Base-by-base conservation (phyloP, 1,140 invertebrate species). In the Drosophila nebulosa region DNA sequence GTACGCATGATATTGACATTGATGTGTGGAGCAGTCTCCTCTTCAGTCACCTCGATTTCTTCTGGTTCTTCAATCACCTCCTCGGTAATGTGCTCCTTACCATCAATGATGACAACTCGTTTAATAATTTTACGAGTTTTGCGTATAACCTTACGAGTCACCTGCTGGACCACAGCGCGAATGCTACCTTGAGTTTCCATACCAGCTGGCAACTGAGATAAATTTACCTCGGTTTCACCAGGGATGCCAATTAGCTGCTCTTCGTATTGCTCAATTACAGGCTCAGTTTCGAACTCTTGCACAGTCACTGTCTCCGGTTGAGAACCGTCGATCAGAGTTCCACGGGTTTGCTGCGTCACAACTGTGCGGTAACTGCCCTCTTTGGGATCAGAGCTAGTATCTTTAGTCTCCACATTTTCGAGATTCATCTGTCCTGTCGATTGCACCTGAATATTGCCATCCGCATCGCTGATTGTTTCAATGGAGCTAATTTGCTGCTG, bases 31-130 rank as follows among this genome's bases (percentile, higher is more conserved):
- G 96, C 94, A 24, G 93, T 92, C 75, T 95, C 93, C 91, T 96
- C 94, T 90, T 96, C 95, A 36, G 93, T 94, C 3, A 96, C 93
- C 92, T 97, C 95, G 26, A 96, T 92, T 91, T 96, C 95, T 81
- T 97, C 95, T 18, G 96, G 95, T 92, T 97, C 95, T 91, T 97
- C 95, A 64, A 97, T 92, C 3, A 97, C 92, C 92, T 97, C 96
- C 92, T 97, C 96, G 7, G 94, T 95, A 0, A 96, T 94, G 75
- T 95, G 94, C 91, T 97, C 96, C 92, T 96, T 95, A 0, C 96
- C 96, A 90, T 97, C 95, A 60, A 97, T 94, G 6, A 97, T 95
- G 0, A 95, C 94, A 3, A 96, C 93, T 78, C 94, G 94, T 56
- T 95, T 92, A 39, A 96, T 95, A 50, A 96, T 95, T 78, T 94